Conservation (phyloP, 2,113 vertebrate species). For the Vanacampus margaritifer region DNA sequence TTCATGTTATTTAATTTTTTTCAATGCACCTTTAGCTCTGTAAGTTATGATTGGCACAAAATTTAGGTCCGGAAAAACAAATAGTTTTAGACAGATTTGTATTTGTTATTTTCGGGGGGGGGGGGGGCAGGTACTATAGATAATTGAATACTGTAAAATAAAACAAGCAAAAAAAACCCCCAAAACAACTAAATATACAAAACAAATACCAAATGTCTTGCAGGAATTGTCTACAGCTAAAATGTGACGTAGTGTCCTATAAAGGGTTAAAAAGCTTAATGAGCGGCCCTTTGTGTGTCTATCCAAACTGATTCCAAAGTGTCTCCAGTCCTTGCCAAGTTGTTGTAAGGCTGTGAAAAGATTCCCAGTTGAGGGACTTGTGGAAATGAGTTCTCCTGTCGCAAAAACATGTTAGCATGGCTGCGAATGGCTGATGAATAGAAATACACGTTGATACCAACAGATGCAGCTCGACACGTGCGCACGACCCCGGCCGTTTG, state of each 20-base stretch:
- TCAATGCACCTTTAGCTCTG: too few relatives aligned
- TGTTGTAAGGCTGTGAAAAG: slow-evolving; percentile 68
- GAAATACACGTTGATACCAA: slow-evolving; percentile 25
- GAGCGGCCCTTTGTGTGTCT: slow-evolving; percentile 28
- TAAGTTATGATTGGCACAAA: too few relatives aligned
- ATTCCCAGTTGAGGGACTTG: slow-evolving; percentile 63
- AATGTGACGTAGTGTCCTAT: background rate
- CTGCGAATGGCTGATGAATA: slow-evolving; percentile 64
- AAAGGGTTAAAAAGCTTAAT: slow-evolving; percentile 14
- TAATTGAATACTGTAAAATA: too few relatives aligned
- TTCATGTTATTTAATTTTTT: too few relatives aligned
- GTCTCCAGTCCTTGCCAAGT: slow-evolving; percentile 65
- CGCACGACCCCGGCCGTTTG: slow-evolving; percentile 47
- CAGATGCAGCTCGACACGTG: slow-evolving; percentile 25
- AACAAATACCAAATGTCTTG: background rate
- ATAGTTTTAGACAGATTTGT: too few relatives aligned
- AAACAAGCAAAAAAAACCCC: background rate
- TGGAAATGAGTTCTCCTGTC: slow-evolving; percentile 54
- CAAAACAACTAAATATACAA: background rate
- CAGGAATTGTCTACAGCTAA: background rate
- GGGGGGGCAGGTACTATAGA: too few relatives aligned
- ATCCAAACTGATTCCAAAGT: slow-evolving; percentile 46
- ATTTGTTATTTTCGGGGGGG: too few relatives aligned
- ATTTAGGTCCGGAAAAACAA: too few relatives aligned
- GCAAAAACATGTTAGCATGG: slow-evolving; percentile 72